Percentiles rank a stretch among this genome's conserved stretches.
These are phyloP conservation scores for Euglossa dilemma DNA, from an alignment of 1,140 invertebrate species.

Conservation along the genomic window DNA sequence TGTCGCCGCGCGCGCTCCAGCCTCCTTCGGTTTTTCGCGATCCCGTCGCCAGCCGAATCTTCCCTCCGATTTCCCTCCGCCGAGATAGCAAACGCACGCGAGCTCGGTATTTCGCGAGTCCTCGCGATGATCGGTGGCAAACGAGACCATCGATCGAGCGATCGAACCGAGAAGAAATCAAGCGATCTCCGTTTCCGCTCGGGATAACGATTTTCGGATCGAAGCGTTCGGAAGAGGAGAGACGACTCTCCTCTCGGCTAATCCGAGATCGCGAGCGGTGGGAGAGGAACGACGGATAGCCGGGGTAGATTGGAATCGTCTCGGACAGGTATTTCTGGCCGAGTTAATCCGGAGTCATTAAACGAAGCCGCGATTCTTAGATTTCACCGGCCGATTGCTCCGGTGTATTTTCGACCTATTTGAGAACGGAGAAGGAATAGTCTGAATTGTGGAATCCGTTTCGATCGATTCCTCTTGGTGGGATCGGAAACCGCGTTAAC, in stretches of 20 bases:
- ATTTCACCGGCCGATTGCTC: not conserved
- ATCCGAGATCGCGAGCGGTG: not conserved
- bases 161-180: not conserved
- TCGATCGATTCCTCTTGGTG: no score
- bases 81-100: not conserved
- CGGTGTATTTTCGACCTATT: not conserved
- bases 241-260: not conserved
- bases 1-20: constrained; percentile 78
- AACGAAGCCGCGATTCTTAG: constrained; percentile 19
- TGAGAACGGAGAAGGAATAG: no score
- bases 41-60: constrained; percentile 18
- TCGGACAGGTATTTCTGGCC: constrained; percentile 32
- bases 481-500: no score
- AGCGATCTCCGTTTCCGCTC: not conserved
- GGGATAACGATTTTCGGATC: not conserved
- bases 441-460: no score
- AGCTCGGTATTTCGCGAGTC: not conserved
- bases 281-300: not conserved
- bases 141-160: constrained; percentile 6
- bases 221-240: not conserved
- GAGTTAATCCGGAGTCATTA: constrained; percentile 14
- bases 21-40: constrained; percentile 73
- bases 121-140: not conserved
- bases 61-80: not conserved
- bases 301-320: constrained; percentile 36